These are phyloP conservation scores for Delia radicum DNA, from an alignment of 1,140 invertebrate species.

Conservation along the genomic window DNA sequence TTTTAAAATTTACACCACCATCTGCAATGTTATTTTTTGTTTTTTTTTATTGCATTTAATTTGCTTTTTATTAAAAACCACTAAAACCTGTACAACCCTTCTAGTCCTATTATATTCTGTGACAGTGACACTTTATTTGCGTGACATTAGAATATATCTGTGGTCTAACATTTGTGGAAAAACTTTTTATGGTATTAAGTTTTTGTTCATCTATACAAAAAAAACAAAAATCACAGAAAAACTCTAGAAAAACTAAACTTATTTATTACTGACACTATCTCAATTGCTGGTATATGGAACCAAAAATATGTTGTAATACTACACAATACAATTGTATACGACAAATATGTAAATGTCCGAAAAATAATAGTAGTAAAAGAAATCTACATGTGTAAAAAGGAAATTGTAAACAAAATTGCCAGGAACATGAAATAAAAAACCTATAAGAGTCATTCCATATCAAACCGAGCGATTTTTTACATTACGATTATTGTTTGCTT, in stretches of 20 bases:
- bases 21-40: background rate
- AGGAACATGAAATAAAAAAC: background rate
- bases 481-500: too few species aligned
- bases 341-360: background rate
- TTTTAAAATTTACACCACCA: background rate
- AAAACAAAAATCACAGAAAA: too few species aligned
- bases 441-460: too few species aligned
- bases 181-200: slow-evolving; percentile 4
- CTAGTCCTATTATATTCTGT: background rate
- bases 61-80: background rate
- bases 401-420: slow-evolving; percentile 20
- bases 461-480: background rate
- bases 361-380: background rate
- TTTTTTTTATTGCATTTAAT: background rate
- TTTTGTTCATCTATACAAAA: background rate
- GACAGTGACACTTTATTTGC: slow-evolving; percentile 23
- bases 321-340: background rate
- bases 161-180: slow-evolving; percentile 16
- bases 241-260: slow-evolving; percentile 7
- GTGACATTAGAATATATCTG: slow-evolving; percentile 24
- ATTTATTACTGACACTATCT: slow-evolving; percentile 23
- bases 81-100: background rate
- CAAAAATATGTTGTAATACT: background rate
- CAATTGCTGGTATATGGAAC: slow-evolving; percentile 12
- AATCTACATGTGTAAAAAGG: slow-evolving; percentile 12